Conservation (phyloP, 2,797 vertebrate genomes). For the Toxotes lorentzi region DNA sequence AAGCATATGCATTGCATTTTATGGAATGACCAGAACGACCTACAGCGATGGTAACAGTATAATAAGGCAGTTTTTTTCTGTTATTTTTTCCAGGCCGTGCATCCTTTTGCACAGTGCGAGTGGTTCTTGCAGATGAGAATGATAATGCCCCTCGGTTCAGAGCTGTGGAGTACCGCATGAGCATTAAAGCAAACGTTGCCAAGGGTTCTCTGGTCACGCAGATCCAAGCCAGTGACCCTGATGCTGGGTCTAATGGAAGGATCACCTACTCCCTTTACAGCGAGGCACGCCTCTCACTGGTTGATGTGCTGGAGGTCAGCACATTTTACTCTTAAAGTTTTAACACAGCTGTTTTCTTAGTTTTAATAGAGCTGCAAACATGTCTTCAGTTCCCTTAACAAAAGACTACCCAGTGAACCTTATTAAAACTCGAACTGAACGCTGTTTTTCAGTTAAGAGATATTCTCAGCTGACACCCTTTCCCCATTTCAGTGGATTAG, state of each 20-base stretch:
- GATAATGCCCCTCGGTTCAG: conserved; percentile 95
- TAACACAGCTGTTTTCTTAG: neutral
- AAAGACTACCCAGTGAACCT: no score
- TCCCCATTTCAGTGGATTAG: conserved; percentile 48
- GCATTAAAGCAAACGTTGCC: conserved; percentile 92
- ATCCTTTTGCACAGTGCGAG: conserved; percentile 95
- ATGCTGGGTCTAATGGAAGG: conserved; percentile 92
- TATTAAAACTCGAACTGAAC: conserved; percentile 7
- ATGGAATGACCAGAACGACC: neutral
- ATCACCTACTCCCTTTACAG: conserved; percentile 95
- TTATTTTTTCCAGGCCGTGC: conserved; percentile 83
- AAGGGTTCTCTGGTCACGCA: conserved; percentile 94
- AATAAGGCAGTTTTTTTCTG: neutral
- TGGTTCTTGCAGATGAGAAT: conserved; percentile 95
- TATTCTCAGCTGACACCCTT: conserved; percentile 20
- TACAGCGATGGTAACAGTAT: neutral
- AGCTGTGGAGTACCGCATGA: conserved; percentile 93
- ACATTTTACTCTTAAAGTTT: conserved; percentile 12
- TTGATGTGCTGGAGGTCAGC: conserved; percentile 91
- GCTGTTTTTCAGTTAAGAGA: conserved; percentile 30
- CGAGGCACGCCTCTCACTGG: conserved; percentile 88
- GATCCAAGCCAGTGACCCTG: conserved; percentile 93
- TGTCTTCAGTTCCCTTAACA: neutral
- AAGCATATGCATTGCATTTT: conserved; percentile 15
- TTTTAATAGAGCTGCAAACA: conserved; percentile 2